Evolutionary conservation across 2,888 invertebrate genomes (phyloP).

Genomic region (Sesia bembeciformis): DNA sequence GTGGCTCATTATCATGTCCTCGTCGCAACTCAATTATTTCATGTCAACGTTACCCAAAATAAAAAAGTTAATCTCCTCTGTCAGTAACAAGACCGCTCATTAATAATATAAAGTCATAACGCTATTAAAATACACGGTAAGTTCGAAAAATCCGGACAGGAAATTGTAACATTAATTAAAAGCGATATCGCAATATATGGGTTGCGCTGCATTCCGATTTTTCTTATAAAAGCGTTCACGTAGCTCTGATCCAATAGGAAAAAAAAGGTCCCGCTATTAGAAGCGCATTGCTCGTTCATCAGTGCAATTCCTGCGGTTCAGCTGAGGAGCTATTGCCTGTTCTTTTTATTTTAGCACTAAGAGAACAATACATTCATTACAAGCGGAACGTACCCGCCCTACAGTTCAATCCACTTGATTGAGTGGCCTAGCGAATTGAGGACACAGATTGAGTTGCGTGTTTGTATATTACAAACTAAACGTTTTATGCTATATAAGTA

Average conservation of each 20-base stretch:
- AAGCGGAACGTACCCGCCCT: conserved; percentile 30
- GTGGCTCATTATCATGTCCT: neutral
- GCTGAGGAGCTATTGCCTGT: conserved; percentile 40
- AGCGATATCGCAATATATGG: conserved; percentile 14
- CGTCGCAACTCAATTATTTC: neutral
- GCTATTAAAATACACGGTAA: neutral
- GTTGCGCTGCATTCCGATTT: conserved; percentile 23
- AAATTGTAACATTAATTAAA: conserved; percentile 22
- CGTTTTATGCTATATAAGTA: conserved; percentile 12
- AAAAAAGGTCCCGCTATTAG: conserved; percentile 52
- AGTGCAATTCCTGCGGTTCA: conserved; percentile 51
- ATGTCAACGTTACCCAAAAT: neutral
- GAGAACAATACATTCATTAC: conserved; percentile 65
- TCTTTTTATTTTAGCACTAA: conserved; percentile 56
- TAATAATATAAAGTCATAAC: neutral
- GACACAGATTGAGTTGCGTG: conserved; percentile 13
- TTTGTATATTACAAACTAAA: conserved; percentile 24
- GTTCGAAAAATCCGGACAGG: neutral
- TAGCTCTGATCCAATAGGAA: conserved; percentile 23
- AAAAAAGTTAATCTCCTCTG: neutral
- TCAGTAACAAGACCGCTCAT: neutral
- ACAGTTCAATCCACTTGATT: conserved; percentile 48
- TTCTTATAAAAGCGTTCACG: conserved; percentile 37
- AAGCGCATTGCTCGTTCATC: conserved; percentile 60
- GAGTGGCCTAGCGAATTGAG: conserved; percentile 34